Evolutionary conservation across 2,113 vertebrate species (phyloP), one percentile per base, ranked within the genome.

Genomic region (Paracanthobrama guichenoti): DNA sequence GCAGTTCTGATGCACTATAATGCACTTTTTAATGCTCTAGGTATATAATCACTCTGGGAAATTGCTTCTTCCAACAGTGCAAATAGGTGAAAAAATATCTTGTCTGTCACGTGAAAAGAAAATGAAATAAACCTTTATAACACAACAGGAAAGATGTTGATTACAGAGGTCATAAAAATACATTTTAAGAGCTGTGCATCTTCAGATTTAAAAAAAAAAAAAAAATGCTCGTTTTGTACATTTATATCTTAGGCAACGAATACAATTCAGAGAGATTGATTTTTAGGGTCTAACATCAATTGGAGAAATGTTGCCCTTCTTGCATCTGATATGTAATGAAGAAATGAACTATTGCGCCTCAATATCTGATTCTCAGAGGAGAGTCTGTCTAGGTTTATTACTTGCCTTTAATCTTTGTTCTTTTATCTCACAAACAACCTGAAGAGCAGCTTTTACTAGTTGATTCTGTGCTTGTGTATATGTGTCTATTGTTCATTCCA

Each of bases 171-270:
- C 91, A 91, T 90, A 93, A 90, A 89, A 91, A 81, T 93, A 85
- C 94, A 90, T 94, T 46, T 93, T 93, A 89, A 91, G 93, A 89
- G 89, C 92, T 93, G 94, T 90, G 92, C 91, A 91, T 89, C 92
- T 91, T 93, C 88, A 93, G 89, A 92, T 93, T 81, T 92, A 92
- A 93, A 94, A 93, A 92, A 93, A 94, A 94, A 90, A 46, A 92
- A 93, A 94, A 94, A 90, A 46, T 22, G 90, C 90, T 90, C 88
- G 91, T 85, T 92, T 92, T 92, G 91, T 90, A 89, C 92, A 92
- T 89, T 91, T 92, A 88, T 89, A 93, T 83, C 87, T 91, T 89
- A 85, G 88, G 87, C 89, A 26, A 44, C 0, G 13, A 44, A 60
- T 62, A 26, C 16, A 18, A 26, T 88, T 59, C 53, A 77, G 86